phyloP scores from a whole-genome alignment of 2,113 vertebrate genomes.

The Anguilla rostrata region DNA sequence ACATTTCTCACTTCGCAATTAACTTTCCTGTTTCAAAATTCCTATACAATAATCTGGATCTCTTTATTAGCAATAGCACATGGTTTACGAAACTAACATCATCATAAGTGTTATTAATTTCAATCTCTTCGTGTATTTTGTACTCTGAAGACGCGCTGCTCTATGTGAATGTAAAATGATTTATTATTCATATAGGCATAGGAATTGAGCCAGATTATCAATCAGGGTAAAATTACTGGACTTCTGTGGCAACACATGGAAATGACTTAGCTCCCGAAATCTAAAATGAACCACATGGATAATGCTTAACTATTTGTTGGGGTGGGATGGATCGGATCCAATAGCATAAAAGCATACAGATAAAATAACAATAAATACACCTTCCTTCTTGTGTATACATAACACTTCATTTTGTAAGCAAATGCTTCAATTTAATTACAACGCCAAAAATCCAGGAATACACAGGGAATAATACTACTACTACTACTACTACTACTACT shows the following conservation, averaged over 20 bases:
- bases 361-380: neutral
- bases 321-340: conserved; percentile 35
- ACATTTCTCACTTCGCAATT: neutral
- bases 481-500: too few relatives aligned
- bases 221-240: conserved; percentile 39
- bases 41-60: too few relatives aligned
- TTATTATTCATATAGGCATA: conserved; percentile 7
- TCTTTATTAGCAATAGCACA: too few relatives aligned
- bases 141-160: neutral
- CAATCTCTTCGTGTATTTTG: too few relatives aligned
- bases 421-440: neutral
- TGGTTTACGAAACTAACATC: too few relatives aligned
- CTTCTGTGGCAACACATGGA: conserved; percentile 31
- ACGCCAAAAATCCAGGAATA: neutral
- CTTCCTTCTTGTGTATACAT: conserved; percentile 37
- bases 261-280: conserved; percentile 42
- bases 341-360: neutral
- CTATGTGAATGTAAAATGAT: conserved; percentile 5
- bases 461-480: too few relatives aligned
- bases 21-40: too few relatives aligned
- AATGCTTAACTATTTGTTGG: conserved; percentile 35
- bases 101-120: too few relatives aligned
- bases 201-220: conserved; percentile 28
- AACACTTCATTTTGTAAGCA: neutral
- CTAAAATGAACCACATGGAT: conserved; percentile 47